phyloP scores from a whole-genome alignment of 2,113 vertebrate species.

The Otocyon megalotis region DNA sequence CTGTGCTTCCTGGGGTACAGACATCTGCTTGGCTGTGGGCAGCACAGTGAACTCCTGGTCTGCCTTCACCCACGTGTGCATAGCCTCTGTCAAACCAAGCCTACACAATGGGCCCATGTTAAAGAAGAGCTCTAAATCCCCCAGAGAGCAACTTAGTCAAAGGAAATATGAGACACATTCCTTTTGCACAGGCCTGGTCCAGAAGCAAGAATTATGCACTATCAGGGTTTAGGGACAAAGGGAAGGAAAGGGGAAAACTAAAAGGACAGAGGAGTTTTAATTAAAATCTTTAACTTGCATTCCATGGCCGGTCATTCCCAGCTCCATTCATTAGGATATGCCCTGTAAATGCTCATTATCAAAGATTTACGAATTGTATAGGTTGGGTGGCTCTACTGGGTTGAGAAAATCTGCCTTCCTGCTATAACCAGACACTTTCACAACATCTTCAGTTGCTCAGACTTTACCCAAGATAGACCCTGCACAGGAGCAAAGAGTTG shows the following conservation, averaged over 20 bases:
- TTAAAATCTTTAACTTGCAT: constrained; percentile 80
- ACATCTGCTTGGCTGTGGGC: constrained; percentile 50
- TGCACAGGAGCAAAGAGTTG: accelerated
- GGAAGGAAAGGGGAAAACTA: constrained; percentile 57
- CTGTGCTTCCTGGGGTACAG: constrained; percentile 49
- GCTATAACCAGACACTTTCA: background rate
- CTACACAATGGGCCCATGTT: accelerated
- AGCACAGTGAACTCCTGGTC: background rate
- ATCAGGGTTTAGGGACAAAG: background rate
- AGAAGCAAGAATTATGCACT: constrained; percentile 70
- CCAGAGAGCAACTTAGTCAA: constrained; percentile 56
- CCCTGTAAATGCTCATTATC: constrained; percentile 81
- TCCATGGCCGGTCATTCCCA: constrained; percentile 63
- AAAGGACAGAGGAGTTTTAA: constrained; percentile 82
- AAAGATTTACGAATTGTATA: constrained; percentile 69
- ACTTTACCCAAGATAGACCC: background rate
- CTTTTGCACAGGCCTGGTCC: constrained; percentile 69
- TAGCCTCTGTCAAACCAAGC: background rate
- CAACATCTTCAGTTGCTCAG: background rate
- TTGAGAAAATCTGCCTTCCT: constrained; percentile 37
- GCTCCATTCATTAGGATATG: constrained; percentile 77
- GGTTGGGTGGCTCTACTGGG: background rate
- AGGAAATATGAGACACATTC: constrained; percentile 75
- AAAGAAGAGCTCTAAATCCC: background rate
- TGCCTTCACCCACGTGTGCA: background rate